These are phyloP conservation scores for Exocentrus adspersus DNA, from an alignment of 2,888 invertebrate genomes.

Conservation along the genomic window DNA sequence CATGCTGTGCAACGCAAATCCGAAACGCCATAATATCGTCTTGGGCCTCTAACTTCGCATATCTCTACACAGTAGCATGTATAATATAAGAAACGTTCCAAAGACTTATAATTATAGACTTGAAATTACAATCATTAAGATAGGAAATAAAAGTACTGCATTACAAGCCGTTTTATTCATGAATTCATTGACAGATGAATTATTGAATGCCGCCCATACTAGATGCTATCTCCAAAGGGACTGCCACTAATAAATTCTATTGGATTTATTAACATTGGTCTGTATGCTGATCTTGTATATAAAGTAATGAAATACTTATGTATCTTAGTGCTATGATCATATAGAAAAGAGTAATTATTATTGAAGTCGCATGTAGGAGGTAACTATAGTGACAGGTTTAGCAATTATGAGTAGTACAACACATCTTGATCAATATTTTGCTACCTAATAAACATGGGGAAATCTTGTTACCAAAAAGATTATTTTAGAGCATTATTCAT, in stretches of 20 bases:
- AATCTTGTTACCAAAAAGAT: no score
- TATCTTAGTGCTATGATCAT: no score
- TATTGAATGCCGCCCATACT: slow-evolving; percentile 44
- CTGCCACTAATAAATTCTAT: slow-evolving; percentile 49
- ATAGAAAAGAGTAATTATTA: no score
- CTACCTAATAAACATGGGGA: no score
- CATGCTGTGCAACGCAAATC: neutral
- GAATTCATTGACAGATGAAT: slow-evolving; percentile 52
- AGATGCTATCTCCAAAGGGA: slow-evolving; percentile 37
- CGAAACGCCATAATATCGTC: slow-evolving; percentile 27
- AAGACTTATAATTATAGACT: slow-evolving; percentile 63
- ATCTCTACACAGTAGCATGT: slow-evolving; percentile 62
- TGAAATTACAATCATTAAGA: slow-evolving; percentile 64
- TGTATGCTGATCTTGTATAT: no score
- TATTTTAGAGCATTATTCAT: no score
- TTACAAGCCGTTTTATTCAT: slow-evolving; percentile 48
- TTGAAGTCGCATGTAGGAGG: no score
- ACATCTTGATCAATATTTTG: no score
- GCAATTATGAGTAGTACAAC: no score
- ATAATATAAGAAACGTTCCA: slow-evolving; percentile 61
- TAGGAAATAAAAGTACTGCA: slow-evolving; percentile 52
- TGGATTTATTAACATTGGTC: slow-evolving; percentile 50
- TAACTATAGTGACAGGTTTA: no score
- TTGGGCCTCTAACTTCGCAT: slow-evolving; percentile 40
- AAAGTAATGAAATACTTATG: no score